These are phyloP conservation scores for Gymnothorax javanicus DNA, from an alignment of 2,797 vertebrate species.

Conservation along the genomic window DNA sequence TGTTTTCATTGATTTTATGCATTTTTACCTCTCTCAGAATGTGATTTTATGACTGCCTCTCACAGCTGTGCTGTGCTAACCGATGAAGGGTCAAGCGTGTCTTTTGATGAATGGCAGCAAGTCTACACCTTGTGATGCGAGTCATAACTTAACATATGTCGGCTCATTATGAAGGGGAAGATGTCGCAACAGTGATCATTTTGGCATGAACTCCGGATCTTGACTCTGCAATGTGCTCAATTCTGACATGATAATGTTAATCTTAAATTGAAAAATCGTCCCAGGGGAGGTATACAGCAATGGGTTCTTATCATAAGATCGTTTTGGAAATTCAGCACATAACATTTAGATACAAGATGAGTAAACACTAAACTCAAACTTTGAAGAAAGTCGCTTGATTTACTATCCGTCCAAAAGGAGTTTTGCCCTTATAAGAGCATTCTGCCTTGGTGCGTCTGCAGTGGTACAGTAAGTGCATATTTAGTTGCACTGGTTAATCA, in stretches of 20 bases:
- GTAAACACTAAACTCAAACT: neutral
- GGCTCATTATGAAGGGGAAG: constrained; percentile 49
- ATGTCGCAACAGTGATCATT: constrained; percentile 41
- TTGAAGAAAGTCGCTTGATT: constrained; percentile 8
- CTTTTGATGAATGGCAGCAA: neutral
- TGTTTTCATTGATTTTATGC: no score
- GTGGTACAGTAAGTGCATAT: neutral
- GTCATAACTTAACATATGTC: constrained; percentile 33
- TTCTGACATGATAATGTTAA: constrained; percentile 48
- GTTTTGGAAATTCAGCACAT: neutral
- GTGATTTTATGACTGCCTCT: neutral
- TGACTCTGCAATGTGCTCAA: constrained; percentile 42
- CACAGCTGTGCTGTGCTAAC: constrained; percentile 13
- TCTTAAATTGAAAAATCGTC: constrained; percentile 47
- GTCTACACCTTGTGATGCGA: constrained; percentile 45
- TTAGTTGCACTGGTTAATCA: neutral
- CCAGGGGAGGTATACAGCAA: constrained; percentile 27
- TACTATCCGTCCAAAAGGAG: neutral
- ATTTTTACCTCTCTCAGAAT: no score
- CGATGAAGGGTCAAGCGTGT: constrained; percentile 19
- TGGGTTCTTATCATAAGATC: constrained; percentile 23
- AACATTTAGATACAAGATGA: constrained; percentile 25
- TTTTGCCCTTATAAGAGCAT: neutral
- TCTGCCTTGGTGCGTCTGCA: neutral
- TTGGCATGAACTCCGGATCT: constrained; percentile 38